Evolutionary conservation across 2,113 vertebrate species (phyloP), one percentile per base, ranked within the genome.

Genomic region (Geothlypis trichas): DNA sequence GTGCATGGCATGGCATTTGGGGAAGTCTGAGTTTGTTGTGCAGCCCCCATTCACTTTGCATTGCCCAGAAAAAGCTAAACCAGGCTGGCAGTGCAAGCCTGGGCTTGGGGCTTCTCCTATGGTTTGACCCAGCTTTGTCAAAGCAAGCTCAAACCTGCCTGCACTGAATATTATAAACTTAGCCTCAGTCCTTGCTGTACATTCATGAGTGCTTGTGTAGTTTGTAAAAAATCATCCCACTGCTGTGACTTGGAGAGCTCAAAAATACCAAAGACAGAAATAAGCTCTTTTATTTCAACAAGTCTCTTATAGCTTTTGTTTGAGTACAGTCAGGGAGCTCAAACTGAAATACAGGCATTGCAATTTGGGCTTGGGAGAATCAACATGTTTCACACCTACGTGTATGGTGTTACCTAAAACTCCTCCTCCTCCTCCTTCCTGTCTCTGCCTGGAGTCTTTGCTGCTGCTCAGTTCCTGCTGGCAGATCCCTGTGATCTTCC

Each of bases 341-440:
- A 52, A 71, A 84, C 27, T 59, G 77, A 87, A 90, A 81, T n/a
- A 57, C 19, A 49, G 49, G 44, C 91, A 21, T 71, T 84, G 79
- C 39, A 90, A 39, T 74, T 77, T 84, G 57, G 33, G 49, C 22
- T 35, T 75, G 69, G 39, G 85, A 80, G 86, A 91, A 94, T 68
- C 47, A 59, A 57, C 90, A 55, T 71, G 61, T 84, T 97, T 95
- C 80, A 94, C 95, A 95, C 92, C 89, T 89, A 89, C 57, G 0
- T 81, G 61, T 15, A 7, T 37, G 86, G 66, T 95, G 96, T 89
- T 93, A 94, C 91, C 93, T 95, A 84, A 88, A 96, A 86, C 84
- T 93, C 95, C 80, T 95, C 95, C 94, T 87, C 89, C 73, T 87
- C 89, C 73, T 96, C 91, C 73, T 96, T 95, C 93, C 95, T 94